phyloP scores from a whole-genome alignment of 2,888 invertebrate genomes.

The Venusia cambrica region DNA sequence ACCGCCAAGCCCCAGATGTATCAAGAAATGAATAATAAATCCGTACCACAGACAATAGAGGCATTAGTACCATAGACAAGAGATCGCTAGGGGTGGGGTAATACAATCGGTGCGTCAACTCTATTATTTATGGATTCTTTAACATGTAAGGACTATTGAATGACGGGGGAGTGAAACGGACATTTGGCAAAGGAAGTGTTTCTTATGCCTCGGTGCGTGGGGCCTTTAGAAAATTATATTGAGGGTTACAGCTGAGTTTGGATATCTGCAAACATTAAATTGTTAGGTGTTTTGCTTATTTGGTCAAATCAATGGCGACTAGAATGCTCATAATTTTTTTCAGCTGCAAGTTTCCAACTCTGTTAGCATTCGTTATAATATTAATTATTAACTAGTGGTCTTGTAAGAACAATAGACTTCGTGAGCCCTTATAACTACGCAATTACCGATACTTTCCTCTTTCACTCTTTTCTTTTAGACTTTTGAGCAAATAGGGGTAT shows the following conservation, averaged over 20 bases:
- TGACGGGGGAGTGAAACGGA: conserved; percentile 49
- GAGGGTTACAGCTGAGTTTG: conserved; percentile 12
- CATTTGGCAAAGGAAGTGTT: conserved; percentile 77
- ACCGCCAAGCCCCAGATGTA: conserved; percentile 67
- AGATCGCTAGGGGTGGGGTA: conserved; percentile 54
- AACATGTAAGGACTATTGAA: conserved; percentile 74
- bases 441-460: too few species aligned
- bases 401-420: too few species aligned
- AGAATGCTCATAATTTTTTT: too few species aligned
- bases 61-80: conserved; percentile 76
- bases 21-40: conserved; percentile 78
- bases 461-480: too few species aligned
- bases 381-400: too few species aligned
- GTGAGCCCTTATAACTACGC: too few species aligned
- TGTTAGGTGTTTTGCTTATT: too few species aligned
- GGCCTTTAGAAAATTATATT: conserved; percentile 43
- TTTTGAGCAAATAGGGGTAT: too few species aligned
- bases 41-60: conserved; percentile 72
- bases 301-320: too few species aligned
- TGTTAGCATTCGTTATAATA: too few species aligned
- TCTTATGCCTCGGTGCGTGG: conserved; percentile 59
- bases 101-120: conserved; percentile 78
- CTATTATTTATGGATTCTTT: conserved; percentile 81
- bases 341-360: too few species aligned
- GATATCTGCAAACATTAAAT: conserved; percentile 3